Conservation (phyloP, 2,113 vertebrate genomes). For the Proteles cristata region DNA sequence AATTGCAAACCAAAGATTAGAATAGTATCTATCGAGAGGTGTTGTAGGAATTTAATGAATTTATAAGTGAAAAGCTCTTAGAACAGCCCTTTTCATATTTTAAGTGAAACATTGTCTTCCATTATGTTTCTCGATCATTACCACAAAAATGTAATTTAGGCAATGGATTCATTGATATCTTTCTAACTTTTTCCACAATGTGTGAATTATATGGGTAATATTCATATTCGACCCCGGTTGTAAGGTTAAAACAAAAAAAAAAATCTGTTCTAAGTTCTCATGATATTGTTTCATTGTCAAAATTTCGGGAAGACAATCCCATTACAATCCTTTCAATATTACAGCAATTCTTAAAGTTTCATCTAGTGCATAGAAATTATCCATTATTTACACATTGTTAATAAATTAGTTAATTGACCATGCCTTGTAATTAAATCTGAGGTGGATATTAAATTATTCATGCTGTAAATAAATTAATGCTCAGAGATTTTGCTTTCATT, state of each 20-base stretch:
- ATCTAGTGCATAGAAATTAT: constrained; percentile 60
- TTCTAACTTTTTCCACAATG: not conserved
- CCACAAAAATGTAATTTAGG: not conserved
- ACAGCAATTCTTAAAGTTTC: constrained; percentile 20
- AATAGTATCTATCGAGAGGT: not conserved
- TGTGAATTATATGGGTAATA: not conserved
- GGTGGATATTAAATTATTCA: constrained; percentile 70
- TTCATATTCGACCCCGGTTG: not conserved
- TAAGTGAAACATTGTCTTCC: not conserved
- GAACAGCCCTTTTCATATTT: not conserved
- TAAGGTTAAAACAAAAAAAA: not conserved
- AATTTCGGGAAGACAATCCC: not conserved
- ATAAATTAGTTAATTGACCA: constrained; percentile 75
- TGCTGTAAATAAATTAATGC: constrained; percentile 67
- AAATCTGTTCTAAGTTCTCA: not conserved
- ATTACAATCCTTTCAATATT: constrained; percentile 51
- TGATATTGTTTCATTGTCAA: constrained; percentile 8
- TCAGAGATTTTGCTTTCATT: constrained; percentile 64
- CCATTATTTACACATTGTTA: constrained; percentile 74
- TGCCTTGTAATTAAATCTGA: constrained; percentile 70
- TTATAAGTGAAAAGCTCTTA: not conserved
- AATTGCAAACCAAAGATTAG: not conserved
- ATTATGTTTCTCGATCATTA: not conserved
- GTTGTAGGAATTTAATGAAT: not conserved
- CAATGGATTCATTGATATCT: not conserved